Base-by-base conservation (phyloP, 2,888 invertebrate genomes). In the Monopis laevigella region DNA sequence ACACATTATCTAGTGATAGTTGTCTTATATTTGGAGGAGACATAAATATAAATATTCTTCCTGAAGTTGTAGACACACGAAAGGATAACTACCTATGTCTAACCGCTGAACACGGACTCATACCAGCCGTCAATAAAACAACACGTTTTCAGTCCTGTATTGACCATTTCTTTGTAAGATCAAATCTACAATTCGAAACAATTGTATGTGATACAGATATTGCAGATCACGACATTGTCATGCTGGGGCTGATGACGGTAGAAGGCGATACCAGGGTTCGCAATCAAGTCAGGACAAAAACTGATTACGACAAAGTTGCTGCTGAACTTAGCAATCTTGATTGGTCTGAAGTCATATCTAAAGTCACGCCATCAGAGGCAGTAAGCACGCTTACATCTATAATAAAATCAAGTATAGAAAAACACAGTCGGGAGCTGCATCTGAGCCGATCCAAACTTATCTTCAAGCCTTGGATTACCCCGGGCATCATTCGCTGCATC, bases 11-110 rank as follows among this genome's bases (percentile, higher is more conserved):
- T 3, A 8, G n/a, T 12, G 18, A 18, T 4, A 34, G 17, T 17
- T 6, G 10, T 17, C n/a, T 34, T 2, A 34, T 34, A 6, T 17
- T 34, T 8, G 18, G 17, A 3, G 34, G 34, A 2, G 34, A 34
- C 18, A 34, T 34, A 17, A 34, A 34, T 34, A 34, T 34, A 12
- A 34, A 34, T 10, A 34, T 34, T 16, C 5, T 34, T 12, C 16
- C 16, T 5, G 18, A 16, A 3, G 3, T 10, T 10, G 7, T 18
- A 10, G 18, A 34, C n/a, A 18, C 5, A 17, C 18, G 18, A 2
- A 18, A 16, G 6, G 3, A 34, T 2, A 34, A 3, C 2, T 34
- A 34, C 34, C 18, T 34, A 8, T 12, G 12, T 19, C 12, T 36
- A n/a, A 6, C 12, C 8, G 11, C 21, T 21, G 19, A 21, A 12